These are phyloP conservation scores for Epicampocera succincta DNA, from an alignment of 2,888 invertebrate species.

Conservation along the genomic window DNA sequence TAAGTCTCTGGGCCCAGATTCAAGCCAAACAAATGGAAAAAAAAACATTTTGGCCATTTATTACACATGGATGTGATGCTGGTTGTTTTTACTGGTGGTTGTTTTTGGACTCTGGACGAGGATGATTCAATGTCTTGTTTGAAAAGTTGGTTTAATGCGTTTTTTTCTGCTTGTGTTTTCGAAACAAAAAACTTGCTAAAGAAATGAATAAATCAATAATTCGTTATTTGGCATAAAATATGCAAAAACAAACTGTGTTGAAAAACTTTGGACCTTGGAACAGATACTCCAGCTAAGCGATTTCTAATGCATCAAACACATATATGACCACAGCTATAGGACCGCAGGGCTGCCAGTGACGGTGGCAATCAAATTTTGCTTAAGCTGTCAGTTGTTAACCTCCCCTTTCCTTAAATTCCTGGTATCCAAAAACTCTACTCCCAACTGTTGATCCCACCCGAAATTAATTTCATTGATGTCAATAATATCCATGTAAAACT, in stretches of 20 bases:
- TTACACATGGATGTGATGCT: slow-evolving; percentile 28
- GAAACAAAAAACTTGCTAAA: slow-evolving; percentile 29
- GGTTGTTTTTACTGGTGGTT: background rate
- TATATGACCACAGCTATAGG: background rate
- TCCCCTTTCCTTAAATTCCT: too few relatives aligned
- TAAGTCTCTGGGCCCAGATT: too few relatives aligned
- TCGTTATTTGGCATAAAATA: slow-evolving; percentile 38
- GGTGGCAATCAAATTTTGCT: too few relatives aligned
- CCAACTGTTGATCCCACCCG: too few relatives aligned
- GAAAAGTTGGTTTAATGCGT: background rate
- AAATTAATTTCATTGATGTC: too few relatives aligned
- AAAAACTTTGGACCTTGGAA: slow-evolving; percentile 18
- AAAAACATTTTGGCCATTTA: slow-evolving; percentile 38
- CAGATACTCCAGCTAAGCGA: background rate
- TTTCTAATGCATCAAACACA: background rate
- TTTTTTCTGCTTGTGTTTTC: slow-evolving; percentile 29
- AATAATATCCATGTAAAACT: too few relatives aligned
- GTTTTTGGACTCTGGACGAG: slow-evolving; percentile 7
- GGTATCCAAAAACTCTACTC: too few relatives aligned
- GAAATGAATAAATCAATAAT: slow-evolving; percentile 38
- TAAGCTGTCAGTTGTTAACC: too few relatives aligned
- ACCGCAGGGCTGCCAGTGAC: too few relatives aligned
- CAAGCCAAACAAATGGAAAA: background rate
- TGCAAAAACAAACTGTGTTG: slow-evolving; percentile 5
- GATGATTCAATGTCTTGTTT: slow-evolving; percentile 29